Evolutionary conservation across 2,797 vertebrate species (phyloP), one percentile per base, ranked within the genome.

Genomic region (Danio aesculapii): DNA sequence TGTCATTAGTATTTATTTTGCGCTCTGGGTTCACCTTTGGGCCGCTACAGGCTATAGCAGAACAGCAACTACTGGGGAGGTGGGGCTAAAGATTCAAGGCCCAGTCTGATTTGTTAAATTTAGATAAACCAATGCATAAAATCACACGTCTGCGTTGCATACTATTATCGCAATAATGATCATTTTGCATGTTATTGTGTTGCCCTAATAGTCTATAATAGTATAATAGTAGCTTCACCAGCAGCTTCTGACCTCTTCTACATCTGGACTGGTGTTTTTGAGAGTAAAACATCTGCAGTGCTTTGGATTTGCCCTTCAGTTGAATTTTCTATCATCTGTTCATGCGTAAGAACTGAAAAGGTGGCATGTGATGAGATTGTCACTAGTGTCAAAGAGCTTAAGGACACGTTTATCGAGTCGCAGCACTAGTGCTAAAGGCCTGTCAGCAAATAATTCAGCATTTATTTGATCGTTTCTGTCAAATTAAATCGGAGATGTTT

Each of bases 221-320:
- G 3, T 30, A 30, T 30, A 30, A 30, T 30, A 30, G 30, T 30
- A 30, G 91, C 84, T 92, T 90, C 90, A 75, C 88, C 61, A 77
- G 17, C 61, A 77, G 17, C 44, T 67, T 83, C 75, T 57, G 82
- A 83, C 82, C 82, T 83, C 73, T 75, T 41, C 57, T 68, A 75
- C 47, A 75, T 70, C 70, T n/a, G 55, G 8, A 17, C 47, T 47
- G 43, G 49, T 75, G 77, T 12, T 59, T 21, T 10, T 30, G 44
- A 58, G 58, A 76, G 41, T 62, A 57, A 57, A 53, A 73, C 55
- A 74, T 66, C 70, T 62, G 47, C 39, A 58, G 75, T 13, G 16
- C 10, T 69, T 59, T 69, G 64, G 44, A 58, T 61, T 78, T 50
- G 81, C 62, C 81, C 81, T 83, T 78, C 75, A 83, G 81, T 52